These are phyloP conservation scores for Dryas iulia DNA, from an alignment of 1,140 invertebrate species.

Conservation along the genomic window DNA sequence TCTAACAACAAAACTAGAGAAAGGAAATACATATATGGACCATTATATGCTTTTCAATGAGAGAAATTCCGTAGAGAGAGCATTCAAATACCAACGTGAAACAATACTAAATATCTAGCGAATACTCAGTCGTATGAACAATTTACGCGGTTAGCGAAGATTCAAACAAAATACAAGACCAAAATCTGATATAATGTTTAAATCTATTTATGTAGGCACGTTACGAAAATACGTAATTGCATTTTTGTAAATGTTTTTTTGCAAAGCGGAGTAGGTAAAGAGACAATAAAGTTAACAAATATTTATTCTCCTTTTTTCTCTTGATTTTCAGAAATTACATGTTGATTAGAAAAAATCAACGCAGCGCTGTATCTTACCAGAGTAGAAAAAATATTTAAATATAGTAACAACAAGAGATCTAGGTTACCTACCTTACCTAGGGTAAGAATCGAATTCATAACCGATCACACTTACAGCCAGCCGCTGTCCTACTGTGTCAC, in stretches of 20 bases:
- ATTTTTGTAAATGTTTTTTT: conserved; percentile 19
- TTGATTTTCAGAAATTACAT: too few relatives aligned
- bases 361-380: too few relatives aligned
- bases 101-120: conserved; percentile 50
- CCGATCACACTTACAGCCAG: too few relatives aligned
- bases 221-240: conserved; percentile 10
- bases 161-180: conserved; percentile 41
- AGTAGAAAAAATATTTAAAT: too few relatives aligned
- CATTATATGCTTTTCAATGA: conserved; percentile 43
- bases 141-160: conserved; percentile 37
- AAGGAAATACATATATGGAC: conserved; percentile 35
- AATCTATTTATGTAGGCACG: conserved; percentile 23
- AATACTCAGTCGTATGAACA: conserved; percentile 33
- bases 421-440: too few relatives aligned
- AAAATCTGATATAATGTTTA: conserved; percentile 31
- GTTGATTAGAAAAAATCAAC: too few relatives aligned
- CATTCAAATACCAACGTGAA: conserved; percentile 40
- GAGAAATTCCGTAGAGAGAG: conserved; percentile 43
- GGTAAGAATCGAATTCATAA: too few relatives aligned
- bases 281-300: too few relatives aligned
- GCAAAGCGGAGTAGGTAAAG: too few relatives aligned
- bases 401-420: too few relatives aligned
- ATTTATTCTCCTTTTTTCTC: too few relatives aligned
- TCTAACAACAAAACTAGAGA: conserved; percentile 47
- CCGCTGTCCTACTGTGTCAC: too few relatives aligned